Base-by-base conservation (phyloP, 64 coral and sea anemone species). In the Actinia equina region DNA sequence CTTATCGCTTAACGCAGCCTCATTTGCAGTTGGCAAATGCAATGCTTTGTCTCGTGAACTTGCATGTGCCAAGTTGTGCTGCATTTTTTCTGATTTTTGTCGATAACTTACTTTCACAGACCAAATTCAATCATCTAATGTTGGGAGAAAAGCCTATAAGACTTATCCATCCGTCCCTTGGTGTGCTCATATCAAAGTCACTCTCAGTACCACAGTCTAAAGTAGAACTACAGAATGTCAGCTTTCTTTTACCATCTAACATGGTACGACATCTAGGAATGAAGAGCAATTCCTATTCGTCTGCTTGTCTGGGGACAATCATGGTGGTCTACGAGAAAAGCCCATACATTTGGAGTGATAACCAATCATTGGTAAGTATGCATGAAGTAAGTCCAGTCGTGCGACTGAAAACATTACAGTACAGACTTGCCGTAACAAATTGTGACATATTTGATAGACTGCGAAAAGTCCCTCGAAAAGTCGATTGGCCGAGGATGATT, bases 321-420 rank as follows among this genome's bases (percentile, higher is more conserved):
- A 83, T 87, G 62, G 84, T 59, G 9, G 77, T 92, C 6, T 92
- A 87, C 52, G 60, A 92, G 2, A 65, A 83, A 42, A 92, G 86
- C 61, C 90, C 90, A 5, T 92, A 82, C 77, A 71, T 71, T 42
- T 82, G 85, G 74, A 46, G 17, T 76, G 11, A 70, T 13, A 77
- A 27, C 25, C 86, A 87, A 23, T 13, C 69, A 41, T 1, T 74
- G 44, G 61, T 87, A 77, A 60, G 83, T 26, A 84, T 6, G 9
- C n/a, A 42, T 85, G 13, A 74, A 74, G 20, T 8, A 22, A 65
- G 0, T 22, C 5, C 18, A 23, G 18, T 19, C 6, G 62, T 65
- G 20, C 3, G 62, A 6, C 62, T 6, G 18, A 65, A 23, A 65
- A 65, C 0, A 5, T 65, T 19, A 49, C 46, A 6, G 8, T 19